phyloP scores from a whole-genome alignment of 37 sponge, comb jelly and placozoan species.

The Bolinopsis microptera region DNA sequence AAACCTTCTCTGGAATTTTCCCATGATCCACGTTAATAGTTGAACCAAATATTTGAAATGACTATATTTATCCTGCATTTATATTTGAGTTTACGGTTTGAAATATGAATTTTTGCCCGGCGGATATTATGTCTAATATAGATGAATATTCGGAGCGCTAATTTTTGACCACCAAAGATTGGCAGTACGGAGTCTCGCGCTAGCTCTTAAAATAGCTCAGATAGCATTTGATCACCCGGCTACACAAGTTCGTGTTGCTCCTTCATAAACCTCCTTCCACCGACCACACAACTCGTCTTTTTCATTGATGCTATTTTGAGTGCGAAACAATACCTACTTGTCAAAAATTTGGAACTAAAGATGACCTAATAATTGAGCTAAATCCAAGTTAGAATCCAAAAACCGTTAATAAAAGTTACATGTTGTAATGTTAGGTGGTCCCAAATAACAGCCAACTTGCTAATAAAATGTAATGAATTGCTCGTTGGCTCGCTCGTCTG shows the following conservation, averaged over 20 bases:
- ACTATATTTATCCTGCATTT: neutral
- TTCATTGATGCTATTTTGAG: neutral
- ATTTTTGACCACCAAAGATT: constrained; percentile 30
- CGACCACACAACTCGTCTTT: neutral
- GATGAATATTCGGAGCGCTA: neutral
- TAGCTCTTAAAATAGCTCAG: neutral
- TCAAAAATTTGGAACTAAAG: neutral
- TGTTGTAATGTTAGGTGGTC: neutral
- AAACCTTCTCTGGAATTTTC: neutral
- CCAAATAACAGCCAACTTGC: neutral
- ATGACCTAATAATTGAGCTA: neutral
- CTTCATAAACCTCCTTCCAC: too few relatives aligned
- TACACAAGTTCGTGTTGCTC: neutral
- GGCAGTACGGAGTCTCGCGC: neutral
- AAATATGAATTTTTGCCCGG: neutral
- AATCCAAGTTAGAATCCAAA: neutral
- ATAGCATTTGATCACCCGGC: constrained; percentile 40
- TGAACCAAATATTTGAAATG: constrained; percentile 5
- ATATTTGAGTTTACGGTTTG: neutral
- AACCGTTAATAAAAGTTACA: neutral
- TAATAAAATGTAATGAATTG: neutral
- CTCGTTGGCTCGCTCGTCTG: neutral
- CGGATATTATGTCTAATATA: neutral
- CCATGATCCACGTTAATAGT: constrained; percentile 17
- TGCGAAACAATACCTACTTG: neutral